Evolutionary conservation across 2,113 vertebrate species (phyloP), one percentile per base, ranked within the genome.

Genomic region (Cromileptes altivelis): DNA sequence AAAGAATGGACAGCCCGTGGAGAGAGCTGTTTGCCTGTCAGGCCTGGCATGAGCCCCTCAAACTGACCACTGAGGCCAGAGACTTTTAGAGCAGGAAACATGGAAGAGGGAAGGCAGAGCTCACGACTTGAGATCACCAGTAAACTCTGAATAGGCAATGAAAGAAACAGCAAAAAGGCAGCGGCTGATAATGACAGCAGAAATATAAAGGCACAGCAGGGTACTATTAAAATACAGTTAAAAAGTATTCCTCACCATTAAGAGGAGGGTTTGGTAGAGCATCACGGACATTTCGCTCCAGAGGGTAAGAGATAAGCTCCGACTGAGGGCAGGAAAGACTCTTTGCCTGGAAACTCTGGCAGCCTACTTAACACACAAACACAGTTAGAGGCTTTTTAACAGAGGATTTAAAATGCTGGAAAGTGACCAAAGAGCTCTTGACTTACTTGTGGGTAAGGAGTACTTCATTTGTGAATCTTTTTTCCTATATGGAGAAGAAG

Each of bases 301-400:
- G 81, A 33, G 96, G 94, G 85, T 95, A 97, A 3, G 95, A 94
- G 69, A 94, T 83, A 23, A 96, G 90, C 60, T 86, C 82, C 0
- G 95, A 92, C 37, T 91, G 45, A 0, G 93, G 61, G 42, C 91
- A 87, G 0, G 92, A 74, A 47, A 95, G 88, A 77, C 83, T 91
- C 87, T 94, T 95, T n/a, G 88, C 89, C 70, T 93, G 92, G 65
- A 94, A 90, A 86, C 77, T 88, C 75, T 94, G 91, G 82, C 76
- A 92, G 61, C 57, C 95, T 93, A 68, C 40, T 76, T 23, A 33
- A 86, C 70, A 85, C 12, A 80, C 33, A 86, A 12, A 85, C 37
- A 62, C 0, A 57, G 50, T 77, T 52, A 70, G 37, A 61, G 27
- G 56, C n/a, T 65, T 72, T 85, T 37, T 4, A 49, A 57, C 37